Evolutionary conservation across 2,113 vertebrate genomes (phyloP).

Genomic region (Muntiacus reevesi): DNA sequence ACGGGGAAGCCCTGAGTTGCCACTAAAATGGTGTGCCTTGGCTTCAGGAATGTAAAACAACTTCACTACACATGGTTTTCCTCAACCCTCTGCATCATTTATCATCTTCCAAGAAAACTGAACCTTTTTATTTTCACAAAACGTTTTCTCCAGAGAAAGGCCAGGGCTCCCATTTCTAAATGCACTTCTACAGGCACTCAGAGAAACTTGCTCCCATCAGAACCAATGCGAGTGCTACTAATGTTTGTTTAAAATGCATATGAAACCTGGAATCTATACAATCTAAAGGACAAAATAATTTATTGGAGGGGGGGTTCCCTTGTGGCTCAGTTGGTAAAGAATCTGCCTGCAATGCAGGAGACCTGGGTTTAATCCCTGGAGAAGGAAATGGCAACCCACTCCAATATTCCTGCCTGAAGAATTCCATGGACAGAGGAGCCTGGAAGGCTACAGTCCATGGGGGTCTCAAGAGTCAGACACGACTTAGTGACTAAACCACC

Average conservation of each 20-base stretch:
- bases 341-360: not conserved
- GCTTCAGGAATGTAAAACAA: not conserved
- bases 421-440: not conserved
- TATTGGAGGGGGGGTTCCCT: not conserved
- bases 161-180: not conserved
- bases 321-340: not conserved
- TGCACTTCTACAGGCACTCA: not conserved
- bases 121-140: not conserved
- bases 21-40: not conserved
- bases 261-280: not conserved
- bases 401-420: not conserved
- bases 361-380: not conserved
- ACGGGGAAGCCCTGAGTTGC: not conserved
- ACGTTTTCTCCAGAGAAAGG: not conserved
- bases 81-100: not conserved
- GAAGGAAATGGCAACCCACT: not conserved
- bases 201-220: not conserved
- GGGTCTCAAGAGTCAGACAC: not conserved
- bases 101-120: not conserved
- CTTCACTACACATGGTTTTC: not conserved
- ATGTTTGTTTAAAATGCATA: not conserved
- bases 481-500: not conserved
- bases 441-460: not conserved
- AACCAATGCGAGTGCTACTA: accelerated
- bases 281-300: not conserved